A percentile compares a stretch with the other conserved stretches of the same genome.
phyloP scores from a whole-genome alignment of 2,888 invertebrate species.

The Standfussiana lucernea region DNA sequence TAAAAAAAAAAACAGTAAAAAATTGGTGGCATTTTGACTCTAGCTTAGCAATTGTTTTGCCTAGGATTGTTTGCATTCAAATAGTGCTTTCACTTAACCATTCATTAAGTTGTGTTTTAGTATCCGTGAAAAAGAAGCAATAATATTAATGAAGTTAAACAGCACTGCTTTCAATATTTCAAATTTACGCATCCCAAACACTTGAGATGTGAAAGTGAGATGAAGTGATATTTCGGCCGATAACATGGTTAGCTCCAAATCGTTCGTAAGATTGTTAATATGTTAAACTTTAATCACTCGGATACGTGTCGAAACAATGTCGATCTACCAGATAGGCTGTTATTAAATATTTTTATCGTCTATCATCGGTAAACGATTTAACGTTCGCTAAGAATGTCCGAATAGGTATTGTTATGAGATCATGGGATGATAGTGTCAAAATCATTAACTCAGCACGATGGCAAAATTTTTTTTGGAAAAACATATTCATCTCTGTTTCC shows the following conservation, averaged over 20 bases:
- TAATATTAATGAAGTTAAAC: neutral
- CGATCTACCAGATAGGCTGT: slow-evolving; percentile 26
- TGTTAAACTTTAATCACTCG: slow-evolving; percentile 46
- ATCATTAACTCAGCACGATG: neutral
- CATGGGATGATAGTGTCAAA: neutral
- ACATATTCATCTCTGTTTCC: neutral
- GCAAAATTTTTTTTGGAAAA: neutral
- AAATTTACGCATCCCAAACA: slow-evolving; percentile 35
- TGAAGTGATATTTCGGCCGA: slow-evolving; percentile 21
- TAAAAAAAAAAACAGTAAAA: too few relatives aligned
- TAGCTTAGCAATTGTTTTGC: too few relatives aligned
- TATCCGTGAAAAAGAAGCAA: neutral
- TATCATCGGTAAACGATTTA: neutral
- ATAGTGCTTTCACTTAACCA: neutral
- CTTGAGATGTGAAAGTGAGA: slow-evolving; percentile 44
- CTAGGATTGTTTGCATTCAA: too few relatives aligned
- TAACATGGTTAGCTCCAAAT: slow-evolving; percentile 32
- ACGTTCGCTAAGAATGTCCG: neutral
- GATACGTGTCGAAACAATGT: slow-evolving; percentile 53
- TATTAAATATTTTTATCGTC: slow-evolving; percentile 32
- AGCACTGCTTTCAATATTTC: neutral
- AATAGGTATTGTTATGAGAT: neutral
- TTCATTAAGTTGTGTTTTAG: neutral
- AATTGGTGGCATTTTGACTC: too few relatives aligned
- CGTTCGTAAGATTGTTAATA: slow-evolving; percentile 35